Evolutionary conservation across 1,140 invertebrate genomes (phyloP), one percentile per base, ranked within the genome.

Genomic region (Choristoneura fumiferana): DNA sequence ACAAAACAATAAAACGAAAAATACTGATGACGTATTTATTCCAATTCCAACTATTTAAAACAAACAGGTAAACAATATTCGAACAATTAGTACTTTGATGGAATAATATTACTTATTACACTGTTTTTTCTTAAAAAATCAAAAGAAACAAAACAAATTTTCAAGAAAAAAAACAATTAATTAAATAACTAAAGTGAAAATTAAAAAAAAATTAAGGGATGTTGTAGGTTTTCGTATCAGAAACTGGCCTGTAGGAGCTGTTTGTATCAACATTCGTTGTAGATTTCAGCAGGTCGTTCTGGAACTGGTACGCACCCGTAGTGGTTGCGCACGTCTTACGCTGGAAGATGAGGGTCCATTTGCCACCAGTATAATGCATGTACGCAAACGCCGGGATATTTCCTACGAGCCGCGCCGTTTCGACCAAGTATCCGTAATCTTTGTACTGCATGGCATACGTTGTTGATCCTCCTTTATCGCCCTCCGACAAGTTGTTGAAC

Each of bases 321-420:
- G 18, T 18, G 0, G 43, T 17, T 3, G 43, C 22, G 6, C 43
- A 49, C 18, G 43, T 22, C 18, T 49, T 49, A n/a, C 17, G 15
- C n/a, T 49, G 43, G 43, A 49, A 18, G 8, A 22, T 22, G 10
- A 49, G 43, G 17, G 15, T 29, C 43, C 43, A 49, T 2, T 12
- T 9, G 3, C 43, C 43, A 3, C 22, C 12, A 1, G 43, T n/a
- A 17, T 29, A 49, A 17, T 29, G 43, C 43, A 49, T 29, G 43
- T 49, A 49, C n/a, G 43, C 43, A n/a, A 12, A 49, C 4, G 43
- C 43, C n/a, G 43, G 43, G 4, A 49, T 18, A 4, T 49, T 49
- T 9, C 43, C 22, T 6, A 29, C 18, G 6, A 49, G 12, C 0
- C 18, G 8, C 0, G 4, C 4, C 0, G 18, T 18, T 10, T 22